A percentile compares a stretch with the other conserved stretches of the same genome.
These are phyloP conservation scores for Porphyrio hochstetteri DNA, from an alignment of 2,113 vertebrate species.

Conservation along the genomic window DNA sequence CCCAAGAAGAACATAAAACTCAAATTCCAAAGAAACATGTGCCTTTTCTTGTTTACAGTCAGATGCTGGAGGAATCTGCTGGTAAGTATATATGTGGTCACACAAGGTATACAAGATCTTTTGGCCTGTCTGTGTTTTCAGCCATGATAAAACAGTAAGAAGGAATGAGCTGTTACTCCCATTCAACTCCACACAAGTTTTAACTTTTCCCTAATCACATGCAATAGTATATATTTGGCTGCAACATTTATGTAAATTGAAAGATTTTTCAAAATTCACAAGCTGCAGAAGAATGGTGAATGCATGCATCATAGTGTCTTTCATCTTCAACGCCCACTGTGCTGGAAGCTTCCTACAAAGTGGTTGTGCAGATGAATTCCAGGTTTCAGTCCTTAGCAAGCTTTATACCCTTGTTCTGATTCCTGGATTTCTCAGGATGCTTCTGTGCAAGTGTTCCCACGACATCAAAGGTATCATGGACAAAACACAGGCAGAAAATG, in stretches of 20 bases:
- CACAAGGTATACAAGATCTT: background rate
- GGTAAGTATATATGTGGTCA: background rate
- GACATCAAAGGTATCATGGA: conserved; percentile 53
- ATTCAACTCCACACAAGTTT: background rate
- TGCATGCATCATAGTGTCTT: background rate
- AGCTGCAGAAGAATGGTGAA: background rate
- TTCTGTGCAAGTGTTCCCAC: conserved; percentile 8
- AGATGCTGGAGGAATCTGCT: background rate
- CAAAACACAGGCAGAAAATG: conserved; percentile 41
- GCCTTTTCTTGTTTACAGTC: background rate
- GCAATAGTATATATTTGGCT: background rate
- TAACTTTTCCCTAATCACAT: background rate
- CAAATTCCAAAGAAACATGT: background rate
- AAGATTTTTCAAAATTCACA: conserved; percentile 14
- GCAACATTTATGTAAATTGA: background rate
- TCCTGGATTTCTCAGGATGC: conserved; percentile 16
- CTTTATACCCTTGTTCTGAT: background rate
- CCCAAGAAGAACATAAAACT: background rate
- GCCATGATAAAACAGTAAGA: background rate
- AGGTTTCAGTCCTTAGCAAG: background rate
- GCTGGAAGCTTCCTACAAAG: background rate
- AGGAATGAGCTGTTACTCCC: background rate
- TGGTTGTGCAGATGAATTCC: background rate
- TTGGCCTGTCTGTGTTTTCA: background rate
- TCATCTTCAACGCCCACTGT: background rate